phyloP scores from a whole-genome alignment of 2,888 invertebrate genomes.

The Eilema caniola region DNA sequence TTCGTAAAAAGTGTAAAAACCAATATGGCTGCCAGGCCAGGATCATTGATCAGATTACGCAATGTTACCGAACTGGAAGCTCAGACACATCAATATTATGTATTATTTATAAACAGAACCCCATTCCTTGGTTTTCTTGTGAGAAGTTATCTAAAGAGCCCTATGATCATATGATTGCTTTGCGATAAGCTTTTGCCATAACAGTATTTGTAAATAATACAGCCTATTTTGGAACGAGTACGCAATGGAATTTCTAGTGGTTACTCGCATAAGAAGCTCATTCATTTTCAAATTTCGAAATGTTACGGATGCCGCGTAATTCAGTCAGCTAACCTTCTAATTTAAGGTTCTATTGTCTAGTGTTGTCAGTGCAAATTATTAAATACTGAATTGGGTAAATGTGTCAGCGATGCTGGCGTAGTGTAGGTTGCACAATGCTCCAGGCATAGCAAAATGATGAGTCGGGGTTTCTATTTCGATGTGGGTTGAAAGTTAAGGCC shows the following conservation, averaged over 20 bases:
- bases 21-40: constrained; percentile 71
- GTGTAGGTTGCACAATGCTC: constrained; percentile 75
- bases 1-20: constrained; percentile 56
- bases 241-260: constrained; percentile 7
- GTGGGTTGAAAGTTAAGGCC: constrained; percentile 82
- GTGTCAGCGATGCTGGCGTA: constrained; percentile 68
- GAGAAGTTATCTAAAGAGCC: constrained; percentile 46
- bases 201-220: constrained; percentile 27
- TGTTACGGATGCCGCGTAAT: constrained; percentile 61
- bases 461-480: constrained; percentile 62
- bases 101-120: constrained; percentile 72
- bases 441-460: constrained; percentile 74
- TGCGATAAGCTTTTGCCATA: constrained; percentile 37
- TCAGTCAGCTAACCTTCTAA: constrained; percentile 69
- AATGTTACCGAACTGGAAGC: constrained; percentile 83
- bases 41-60: constrained; percentile 85
- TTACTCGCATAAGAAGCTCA: constrained; percentile 26
- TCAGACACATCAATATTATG: constrained; percentile 73
- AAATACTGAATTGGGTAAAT: constrained; percentile 77
- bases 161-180: constrained; percentile 37
- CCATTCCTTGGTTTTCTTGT: constrained; percentile 55
- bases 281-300: constrained; percentile 62
- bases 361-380: constrained; percentile 74
- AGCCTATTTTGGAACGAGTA: constrained; percentile 13
- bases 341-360: constrained; percentile 79